These are phyloP conservation scores for Drosophila barbarae DNA, from an alignment of 2,888 invertebrate species.

Conservation along the genomic window DNA sequence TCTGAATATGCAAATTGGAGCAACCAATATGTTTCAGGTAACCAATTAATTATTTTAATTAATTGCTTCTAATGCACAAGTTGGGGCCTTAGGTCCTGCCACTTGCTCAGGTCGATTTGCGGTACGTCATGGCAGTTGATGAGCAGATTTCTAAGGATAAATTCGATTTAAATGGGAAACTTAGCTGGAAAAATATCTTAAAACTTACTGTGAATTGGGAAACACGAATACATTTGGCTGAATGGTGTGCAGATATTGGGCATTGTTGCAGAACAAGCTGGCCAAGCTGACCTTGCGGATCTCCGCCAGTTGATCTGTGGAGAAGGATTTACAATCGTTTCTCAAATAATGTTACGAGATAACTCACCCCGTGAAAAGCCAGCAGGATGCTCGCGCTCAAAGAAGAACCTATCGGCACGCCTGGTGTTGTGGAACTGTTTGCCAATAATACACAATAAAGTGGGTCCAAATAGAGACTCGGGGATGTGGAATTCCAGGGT, in stretches of 20 bases:
- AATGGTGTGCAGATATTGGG: constrained; percentile 82
- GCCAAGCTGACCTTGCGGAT: constrained; percentile 88
- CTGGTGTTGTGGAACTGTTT: constrained; percentile 86
- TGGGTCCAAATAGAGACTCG: constrained; percentile 85
- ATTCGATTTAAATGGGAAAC: not conserved
- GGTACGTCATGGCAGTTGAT: constrained; percentile 62
- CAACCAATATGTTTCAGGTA: constrained; percentile 14
- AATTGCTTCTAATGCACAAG: constrained; percentile 19
- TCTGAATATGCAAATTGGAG: constrained; percentile 17
- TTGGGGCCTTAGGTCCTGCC: constrained; percentile 66
- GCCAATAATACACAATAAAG: constrained; percentile 85
- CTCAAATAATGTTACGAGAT: rapidly evolving
- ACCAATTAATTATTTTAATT: no score
- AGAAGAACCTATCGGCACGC: constrained; percentile 87
- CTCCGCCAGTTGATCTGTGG: constrained; percentile 85
- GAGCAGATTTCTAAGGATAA: constrained; percentile 61
- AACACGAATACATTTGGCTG: constrained; percentile 80
- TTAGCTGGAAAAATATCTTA: not conserved
- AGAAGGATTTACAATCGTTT: not conserved
- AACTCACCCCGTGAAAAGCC: constrained; percentile 81
- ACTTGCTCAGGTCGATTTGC: constrained; percentile 65
- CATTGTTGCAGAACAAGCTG: constrained; percentile 88
- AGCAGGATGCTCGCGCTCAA: constrained; percentile 81
- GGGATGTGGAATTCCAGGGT: constrained; percentile 83
- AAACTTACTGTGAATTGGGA: constrained; percentile 64